Conservation (phyloP, 2,888 invertebrate genomes). For the Eristalis arbustorum region DNA sequence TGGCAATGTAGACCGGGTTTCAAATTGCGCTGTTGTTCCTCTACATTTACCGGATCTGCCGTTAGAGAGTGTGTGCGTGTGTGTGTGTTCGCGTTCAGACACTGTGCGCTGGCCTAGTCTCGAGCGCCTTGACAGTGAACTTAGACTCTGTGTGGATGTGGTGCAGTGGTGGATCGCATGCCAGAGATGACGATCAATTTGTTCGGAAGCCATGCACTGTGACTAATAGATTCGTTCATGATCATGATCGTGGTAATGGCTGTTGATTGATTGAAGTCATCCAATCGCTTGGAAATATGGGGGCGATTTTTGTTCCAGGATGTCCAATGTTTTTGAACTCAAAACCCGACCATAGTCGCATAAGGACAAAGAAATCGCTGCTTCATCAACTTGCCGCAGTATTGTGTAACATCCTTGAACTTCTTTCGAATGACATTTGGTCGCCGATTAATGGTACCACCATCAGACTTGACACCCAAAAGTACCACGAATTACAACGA, state of each 20-base stretch:
- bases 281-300: not conserved
- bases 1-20: not conserved
- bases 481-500: not conserved
- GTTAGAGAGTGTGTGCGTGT: not conserved
- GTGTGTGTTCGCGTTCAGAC: not conserved
- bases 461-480: not conserved
- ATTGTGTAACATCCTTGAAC: not conserved
- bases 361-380: too few relatives aligned
- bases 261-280: constrained; percentile 5
- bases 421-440: too few relatives aligned
- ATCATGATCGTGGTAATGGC: constrained; percentile 48
- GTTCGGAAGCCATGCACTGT: constrained; percentile 48
- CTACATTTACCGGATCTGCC: constrained; percentile 14
- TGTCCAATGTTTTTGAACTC: not conserved
- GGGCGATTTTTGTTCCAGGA: too few relatives aligned
- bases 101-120: constrained; percentile 37
- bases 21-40: not conserved
- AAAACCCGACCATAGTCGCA: too few relatives aligned
- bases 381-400: not conserved
- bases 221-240: constrained; percentile 37
- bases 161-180: constrained; percentile 4
- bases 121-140: constrained; percentile 65
- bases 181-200: constrained; percentile 13
- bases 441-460: too few relatives aligned
- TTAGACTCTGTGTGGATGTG: constrained; percentile 19